Conservation (phyloP, 1,140 invertebrate genomes). For the Periplaneta americana region DNA sequence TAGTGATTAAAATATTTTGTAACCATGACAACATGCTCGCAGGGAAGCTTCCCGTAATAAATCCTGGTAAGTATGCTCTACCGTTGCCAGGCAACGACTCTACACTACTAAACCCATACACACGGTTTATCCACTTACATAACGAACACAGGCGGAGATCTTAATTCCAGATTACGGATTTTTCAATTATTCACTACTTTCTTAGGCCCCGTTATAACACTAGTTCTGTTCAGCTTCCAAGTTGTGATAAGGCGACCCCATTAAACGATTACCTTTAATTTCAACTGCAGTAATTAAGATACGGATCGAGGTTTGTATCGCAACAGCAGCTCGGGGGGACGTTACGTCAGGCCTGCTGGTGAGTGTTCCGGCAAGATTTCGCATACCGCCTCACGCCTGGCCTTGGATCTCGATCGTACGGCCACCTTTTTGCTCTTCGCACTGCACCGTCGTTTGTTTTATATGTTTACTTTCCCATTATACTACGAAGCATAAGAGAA, state of each 20-base stretch:
- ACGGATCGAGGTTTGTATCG: too few relatives aligned
- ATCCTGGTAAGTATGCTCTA: too few relatives aligned
- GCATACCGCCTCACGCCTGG: background rate
- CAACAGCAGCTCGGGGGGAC: background rate
- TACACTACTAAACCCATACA: background rate
- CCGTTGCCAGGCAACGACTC: too few relatives aligned
- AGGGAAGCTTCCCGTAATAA: too few relatives aligned
- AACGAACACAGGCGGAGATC: background rate
- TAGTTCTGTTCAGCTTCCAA: background rate
- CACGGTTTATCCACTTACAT: background rate
- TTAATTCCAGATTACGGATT: background rate
- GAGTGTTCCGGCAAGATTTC: background rate
- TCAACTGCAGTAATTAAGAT: background rate
- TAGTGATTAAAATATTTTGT: too few relatives aligned
- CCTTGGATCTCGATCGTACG: background rate
- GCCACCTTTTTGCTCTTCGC: too few relatives aligned
- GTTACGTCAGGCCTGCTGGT: background rate
- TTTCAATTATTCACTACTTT: background rate
- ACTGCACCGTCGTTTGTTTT: too few relatives aligned
- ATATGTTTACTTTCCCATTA: too few relatives aligned
- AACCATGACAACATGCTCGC: too few relatives aligned
- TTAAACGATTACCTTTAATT: background rate
- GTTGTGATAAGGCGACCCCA: background rate
- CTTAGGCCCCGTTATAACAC: background rate
- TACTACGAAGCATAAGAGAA: too few relatives aligned